Percentiles rank a stretch among this genome's conserved stretches.
Evolutionary conservation across 1,140 invertebrate species (phyloP).

Genomic region (Homalodisca vitripennis): DNA sequence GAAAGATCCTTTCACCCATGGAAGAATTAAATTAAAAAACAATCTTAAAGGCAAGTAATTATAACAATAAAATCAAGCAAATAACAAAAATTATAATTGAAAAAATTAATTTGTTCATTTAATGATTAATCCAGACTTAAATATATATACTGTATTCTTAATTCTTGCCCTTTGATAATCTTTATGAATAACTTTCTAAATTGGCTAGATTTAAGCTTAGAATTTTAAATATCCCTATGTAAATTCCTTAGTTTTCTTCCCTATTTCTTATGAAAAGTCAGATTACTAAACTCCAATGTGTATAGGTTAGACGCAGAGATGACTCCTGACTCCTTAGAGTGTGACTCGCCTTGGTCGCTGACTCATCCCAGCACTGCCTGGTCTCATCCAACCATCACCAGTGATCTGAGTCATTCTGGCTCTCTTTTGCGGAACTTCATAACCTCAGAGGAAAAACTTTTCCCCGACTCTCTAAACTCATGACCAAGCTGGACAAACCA

Average conservation of each 20-base stretch:
- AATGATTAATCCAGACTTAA: too few relatives aligned
- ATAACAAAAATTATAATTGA: too few relatives aligned
- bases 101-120: too few relatives aligned
- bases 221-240: background rate
- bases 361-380: background rate
- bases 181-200: background rate
- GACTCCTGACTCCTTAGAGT: constrained; percentile 17
- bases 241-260: background rate
- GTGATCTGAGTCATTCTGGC: background rate
- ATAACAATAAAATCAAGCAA: too few relatives aligned
- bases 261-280: background rate
- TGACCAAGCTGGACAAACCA: too few relatives aligned
- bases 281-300: too few relatives aligned
- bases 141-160: too few relatives aligned
- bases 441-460: constrained; percentile 11
- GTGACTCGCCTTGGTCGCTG: constrained; percentile 12
- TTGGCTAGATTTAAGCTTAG: background rate
- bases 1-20: too few relatives aligned
- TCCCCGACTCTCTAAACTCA: constrained; percentile 1
- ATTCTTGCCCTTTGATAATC: background rate
- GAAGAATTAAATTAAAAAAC: too few relatives aligned
- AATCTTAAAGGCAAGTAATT: too few relatives aligned
- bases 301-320: constrained; percentile 7
- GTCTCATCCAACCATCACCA: background rate
- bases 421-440: background rate